A percentile compares a stretch with the other conserved stretches of the same genome.
phyloP scores from a whole-genome alignment of 2,113 vertebrate species.

The Axis porcinus region DNA sequence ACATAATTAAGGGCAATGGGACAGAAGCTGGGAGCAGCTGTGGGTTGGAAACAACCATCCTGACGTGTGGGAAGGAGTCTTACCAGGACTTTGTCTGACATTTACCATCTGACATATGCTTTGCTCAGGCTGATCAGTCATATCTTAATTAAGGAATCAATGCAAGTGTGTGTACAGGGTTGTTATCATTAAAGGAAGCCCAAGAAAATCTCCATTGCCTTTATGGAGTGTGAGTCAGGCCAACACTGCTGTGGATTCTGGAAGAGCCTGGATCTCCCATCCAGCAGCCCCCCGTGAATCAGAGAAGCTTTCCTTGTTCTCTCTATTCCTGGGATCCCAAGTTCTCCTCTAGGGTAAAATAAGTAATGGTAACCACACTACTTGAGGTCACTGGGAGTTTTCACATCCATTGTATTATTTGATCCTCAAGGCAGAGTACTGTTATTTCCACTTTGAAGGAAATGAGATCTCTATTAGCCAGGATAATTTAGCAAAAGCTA shows the following conservation, averaged over 20 bases:
- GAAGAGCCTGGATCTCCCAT: neutral
- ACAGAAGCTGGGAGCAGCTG: neutral
- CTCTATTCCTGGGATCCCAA: neutral
- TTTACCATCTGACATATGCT: neutral
- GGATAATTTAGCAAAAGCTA: neutral
- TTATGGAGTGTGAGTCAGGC: neutral
- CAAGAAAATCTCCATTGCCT: neutral
- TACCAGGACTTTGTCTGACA: neutral
- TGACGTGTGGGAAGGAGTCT: neutral
- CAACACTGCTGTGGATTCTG: neutral
- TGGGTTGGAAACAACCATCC: neutral
- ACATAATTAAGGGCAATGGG: neutral
- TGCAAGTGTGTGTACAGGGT: neutral
- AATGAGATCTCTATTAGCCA: neutral
- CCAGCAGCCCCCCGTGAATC: no score
- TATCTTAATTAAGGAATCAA: neutral
- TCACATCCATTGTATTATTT: constrained; percentile 1
- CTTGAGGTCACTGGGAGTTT: neutral
- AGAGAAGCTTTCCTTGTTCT: neutral
- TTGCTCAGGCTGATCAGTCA: neutral
- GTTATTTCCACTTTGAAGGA: neutral
- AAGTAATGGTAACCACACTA: neutral
- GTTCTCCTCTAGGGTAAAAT: neutral
- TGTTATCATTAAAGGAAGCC: neutral
- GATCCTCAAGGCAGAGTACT: neutral